Conservation (phyloP, 2,113 vertebrate genomes). For the Melozone crissalis region DNA sequence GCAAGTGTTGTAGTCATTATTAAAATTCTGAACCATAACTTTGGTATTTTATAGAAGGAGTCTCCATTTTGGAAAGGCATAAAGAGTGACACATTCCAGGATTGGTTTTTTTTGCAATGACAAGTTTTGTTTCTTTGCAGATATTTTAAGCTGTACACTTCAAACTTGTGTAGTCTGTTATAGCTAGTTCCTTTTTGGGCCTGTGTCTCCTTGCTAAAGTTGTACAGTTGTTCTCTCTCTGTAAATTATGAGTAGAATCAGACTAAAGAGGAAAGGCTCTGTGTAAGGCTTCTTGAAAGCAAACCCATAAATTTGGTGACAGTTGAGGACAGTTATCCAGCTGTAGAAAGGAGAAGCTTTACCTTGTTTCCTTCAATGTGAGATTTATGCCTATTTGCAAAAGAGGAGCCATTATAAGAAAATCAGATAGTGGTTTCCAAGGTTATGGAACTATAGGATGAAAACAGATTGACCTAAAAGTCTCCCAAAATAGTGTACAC, state of each 20-base stretch:
- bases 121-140: neutral
- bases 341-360: neutral
- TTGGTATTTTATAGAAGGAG: neutral
- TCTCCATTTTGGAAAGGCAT: neutral
- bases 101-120: neutral
- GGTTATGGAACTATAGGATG: neutral
- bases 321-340: neutral
- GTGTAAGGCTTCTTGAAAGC: neutral
- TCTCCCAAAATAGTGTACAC: neutral
- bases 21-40: neutral
- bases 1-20: neutral
- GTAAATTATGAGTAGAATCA: neutral
- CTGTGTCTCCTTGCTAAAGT: neutral
- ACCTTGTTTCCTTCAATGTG: neutral
- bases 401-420: neutral
- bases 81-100: neutral
- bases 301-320: neutral
- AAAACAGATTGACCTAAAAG: neutral
- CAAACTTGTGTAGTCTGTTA: neutral
- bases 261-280: neutral
- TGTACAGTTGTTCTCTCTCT: neutral
- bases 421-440: neutral
- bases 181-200: neutral
- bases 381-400: neutral
- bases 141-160: neutral